Percentiles rank a stretch among this genome's conserved stretches.
These are phyloP conservation scores for Planococcus citri DNA, from an alignment of 1,140 invertebrate species.

Conservation along the genomic window DNA sequence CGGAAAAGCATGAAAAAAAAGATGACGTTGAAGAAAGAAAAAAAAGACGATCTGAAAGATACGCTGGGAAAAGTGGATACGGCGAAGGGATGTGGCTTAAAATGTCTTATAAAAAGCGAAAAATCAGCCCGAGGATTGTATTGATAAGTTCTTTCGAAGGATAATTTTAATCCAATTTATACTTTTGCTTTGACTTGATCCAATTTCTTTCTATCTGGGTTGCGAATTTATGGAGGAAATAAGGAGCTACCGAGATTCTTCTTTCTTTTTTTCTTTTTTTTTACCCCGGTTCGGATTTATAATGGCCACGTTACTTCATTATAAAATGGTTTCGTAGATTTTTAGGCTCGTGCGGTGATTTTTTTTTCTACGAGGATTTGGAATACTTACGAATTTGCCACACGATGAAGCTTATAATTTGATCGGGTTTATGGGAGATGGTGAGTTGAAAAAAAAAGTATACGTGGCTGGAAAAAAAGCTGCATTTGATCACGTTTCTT, in stretches of 20 bases:
- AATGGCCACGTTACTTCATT: too few species aligned
- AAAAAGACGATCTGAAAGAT: too few species aligned
- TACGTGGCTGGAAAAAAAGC: background rate
- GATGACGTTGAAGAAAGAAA: background rate
- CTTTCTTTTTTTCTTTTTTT: background rate
- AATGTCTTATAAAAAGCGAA: background rate
- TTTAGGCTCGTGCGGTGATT: too few species aligned
- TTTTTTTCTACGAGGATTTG: too few species aligned
- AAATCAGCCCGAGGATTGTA: background rate
- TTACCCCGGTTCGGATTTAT: background rate
- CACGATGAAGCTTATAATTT: too few species aligned
- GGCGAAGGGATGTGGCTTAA: background rate
- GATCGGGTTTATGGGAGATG: background rate
- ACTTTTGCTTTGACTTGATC: slow-evolving; percentile 1
- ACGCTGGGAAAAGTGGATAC: background rate
- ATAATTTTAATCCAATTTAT: slow-evolving; percentile 4
- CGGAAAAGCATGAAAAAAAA: slow-evolving; percentile 3
- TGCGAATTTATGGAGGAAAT: background rate
- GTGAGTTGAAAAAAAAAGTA: too few species aligned
- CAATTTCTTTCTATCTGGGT: background rate
- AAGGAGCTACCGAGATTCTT: background rate
- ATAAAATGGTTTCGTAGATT: too few species aligned
- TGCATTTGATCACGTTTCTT: background rate
- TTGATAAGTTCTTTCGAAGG: background rate
- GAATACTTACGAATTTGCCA: too few species aligned